A percentile compares a stretch with the other conserved stretches of the same genome.
Evolutionary conservation across 2,113 vertebrate species (phyloP).

Genomic region (Recurvirostra avosetta): DNA sequence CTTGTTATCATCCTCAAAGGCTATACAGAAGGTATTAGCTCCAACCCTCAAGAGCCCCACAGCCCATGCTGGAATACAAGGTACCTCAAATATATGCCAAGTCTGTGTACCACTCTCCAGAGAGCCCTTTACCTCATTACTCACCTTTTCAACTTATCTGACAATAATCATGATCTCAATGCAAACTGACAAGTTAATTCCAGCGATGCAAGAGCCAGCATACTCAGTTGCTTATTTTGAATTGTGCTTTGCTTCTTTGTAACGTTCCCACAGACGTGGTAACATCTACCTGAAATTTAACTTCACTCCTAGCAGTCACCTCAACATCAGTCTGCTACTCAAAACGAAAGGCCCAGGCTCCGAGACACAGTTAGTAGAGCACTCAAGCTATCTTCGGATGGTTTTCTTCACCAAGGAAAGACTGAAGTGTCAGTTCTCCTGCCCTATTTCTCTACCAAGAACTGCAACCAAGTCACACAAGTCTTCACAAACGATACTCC

Average conservation of each 20-base stretch:
- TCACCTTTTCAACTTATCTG: neutral
- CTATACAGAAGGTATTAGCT: neutral
- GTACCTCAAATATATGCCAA: neutral
- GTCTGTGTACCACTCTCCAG: neutral
- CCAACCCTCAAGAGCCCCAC: neutral
- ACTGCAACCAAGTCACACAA: neutral
- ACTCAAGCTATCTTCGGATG: neutral
- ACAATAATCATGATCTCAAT: neutral
- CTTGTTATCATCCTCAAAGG: fast-evolving
- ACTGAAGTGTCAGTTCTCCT: neutral
- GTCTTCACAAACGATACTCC: neutral
- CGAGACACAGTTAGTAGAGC: neutral
- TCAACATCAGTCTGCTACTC: neutral
- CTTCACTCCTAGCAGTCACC: neutral
- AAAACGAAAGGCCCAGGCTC: neutral
- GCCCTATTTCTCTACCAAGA: neutral
- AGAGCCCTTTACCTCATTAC: neutral
- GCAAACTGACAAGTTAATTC: neutral
- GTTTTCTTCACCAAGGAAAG: neutral
- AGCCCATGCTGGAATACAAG: neutral
- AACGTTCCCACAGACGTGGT: fast-evolving
- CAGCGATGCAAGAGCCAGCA: neutral
- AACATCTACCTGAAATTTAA: neutral
- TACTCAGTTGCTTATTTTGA: neutral
- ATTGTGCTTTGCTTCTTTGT: neutral